Evolutionary conservation across 2,797 vertebrate genomes (phyloP), one percentile per base, ranked within the genome.

Genomic region (Argya squamiceps): DNA sequence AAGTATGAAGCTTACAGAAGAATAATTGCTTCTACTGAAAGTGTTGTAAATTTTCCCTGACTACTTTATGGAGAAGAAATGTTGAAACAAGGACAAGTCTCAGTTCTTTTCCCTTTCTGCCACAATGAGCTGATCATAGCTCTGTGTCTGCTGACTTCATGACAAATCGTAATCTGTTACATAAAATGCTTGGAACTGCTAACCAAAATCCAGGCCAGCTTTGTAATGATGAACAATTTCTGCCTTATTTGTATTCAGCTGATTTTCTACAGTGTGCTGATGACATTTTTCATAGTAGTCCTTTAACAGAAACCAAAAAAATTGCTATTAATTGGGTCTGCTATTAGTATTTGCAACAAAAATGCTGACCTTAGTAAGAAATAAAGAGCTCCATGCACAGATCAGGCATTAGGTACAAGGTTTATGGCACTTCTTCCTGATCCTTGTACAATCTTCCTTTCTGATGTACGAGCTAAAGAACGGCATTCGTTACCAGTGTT

Each of bases 1-100:
- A 94, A 84, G 49, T 70, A 37, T 70, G 63, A 93, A 86, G 88
- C 89, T 92, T 84, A 53, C 43, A 74, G 70, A 74, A 92, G 85
- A 96, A 64, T 87, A 95, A 96, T 81, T 74, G 64, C 77, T 93
- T 86, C 83, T 81, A 69, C 95, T 93, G 92, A 88, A 95, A 94
- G 77, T 86, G 63, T 32, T 92, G 92, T 84, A 86, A 74, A 41
- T 95, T 96, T 96, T 93, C 60, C 43, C 50, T 93, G 85, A 91
- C 92, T 95, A 43, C 46, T 95, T 93, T 79, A 87, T 89, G 56
- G 83, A 95, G 77, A 92, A 93, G 93, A 95, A 92, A 75, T 70
- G 59, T 86, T 26, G 77, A 93, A 96, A 95, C 88, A 96, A 95
- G 82, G 88, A 87, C 19, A 5, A 74, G n/a, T 44, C 65, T 88